Evolutionary conservation across 2,113 vertebrate species (phyloP), one percentile per base, ranked within the genome.

Genomic region (Pluvianellus socialis): DNA sequence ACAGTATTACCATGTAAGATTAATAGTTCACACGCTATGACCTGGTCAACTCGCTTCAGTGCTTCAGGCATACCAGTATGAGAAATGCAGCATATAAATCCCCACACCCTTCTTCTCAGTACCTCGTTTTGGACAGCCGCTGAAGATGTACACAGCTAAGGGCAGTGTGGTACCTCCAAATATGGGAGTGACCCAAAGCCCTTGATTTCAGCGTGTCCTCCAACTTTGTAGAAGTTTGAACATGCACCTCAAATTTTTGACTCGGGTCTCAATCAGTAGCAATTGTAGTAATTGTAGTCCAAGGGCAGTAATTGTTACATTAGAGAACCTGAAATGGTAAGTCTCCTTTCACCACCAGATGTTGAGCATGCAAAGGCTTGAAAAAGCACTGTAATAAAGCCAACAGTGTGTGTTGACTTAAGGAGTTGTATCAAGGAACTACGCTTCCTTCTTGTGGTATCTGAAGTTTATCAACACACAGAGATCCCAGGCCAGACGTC

Each of bases 401-500:
- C 2, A 2, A 14, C 17, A 26, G 14, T 2, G 0, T 10, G 7
- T 93, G 12, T 90, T 96, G 93, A 53, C 81, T 79, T 76, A 52
- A 0, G 0, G 77, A 88, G 53, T 53, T 58, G 55, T 77, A 12
- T 71, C 88, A 94, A 91, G 96, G 94, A 97, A 53, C 95, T 75
- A 4, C 27, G n/a, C 55, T 92, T 96, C 92, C 91, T 92, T 55
- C 85, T 97, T 40, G 72, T 65, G 30, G 7, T 80, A 58, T 35
- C 84, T 24, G 24, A 87, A 30, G 47, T 82, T 44, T 45, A 35
- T 44, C 80, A 81, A 40, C 81, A 82, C 52, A 67, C 33, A 79
- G 47, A 70, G 47, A 20, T 63, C 45, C 86, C 80, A 83, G 40
- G 49, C 93, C 96, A 96, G 92, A 52, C 93, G 86, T 81, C 90